These are phyloP conservation scores for Hippolais icterina DNA, from an alignment of 2,113 vertebrate genomes.

Conservation along the genomic window DNA sequence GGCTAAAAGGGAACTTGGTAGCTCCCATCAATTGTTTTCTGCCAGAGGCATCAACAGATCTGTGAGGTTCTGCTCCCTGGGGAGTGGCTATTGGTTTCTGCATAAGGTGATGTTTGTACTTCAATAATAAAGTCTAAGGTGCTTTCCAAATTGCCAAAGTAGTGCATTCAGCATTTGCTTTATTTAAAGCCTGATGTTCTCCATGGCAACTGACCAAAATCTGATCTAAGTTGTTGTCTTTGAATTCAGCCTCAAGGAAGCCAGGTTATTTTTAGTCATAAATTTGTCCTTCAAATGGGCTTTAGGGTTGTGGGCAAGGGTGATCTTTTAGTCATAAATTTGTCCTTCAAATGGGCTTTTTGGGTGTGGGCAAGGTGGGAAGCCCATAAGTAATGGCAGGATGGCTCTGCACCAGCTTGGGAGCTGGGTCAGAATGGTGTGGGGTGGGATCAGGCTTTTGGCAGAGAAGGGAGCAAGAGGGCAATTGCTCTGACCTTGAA, in stretches of 20 bases:
- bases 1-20: not conserved
- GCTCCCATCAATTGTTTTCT: not conserved
- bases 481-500: not conserved
- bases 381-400: not conserved
- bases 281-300: not conserved
- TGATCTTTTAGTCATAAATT: not conserved
- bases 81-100: not conserved
- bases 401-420: not conserved
- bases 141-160: not conserved
- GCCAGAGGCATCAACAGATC: slow-evolving; percentile 5
- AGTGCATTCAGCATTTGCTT: fast-evolving
- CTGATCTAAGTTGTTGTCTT: not conserved
- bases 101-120: not conserved
- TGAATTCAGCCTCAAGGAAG: not conserved
- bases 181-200: slow-evolving; percentile 16
- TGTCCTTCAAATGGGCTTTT: not conserved
- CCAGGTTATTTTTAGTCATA: not conserved
- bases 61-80: not conserved
- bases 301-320: not conserved
- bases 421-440: not conserved
- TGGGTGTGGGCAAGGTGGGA: not conserved
- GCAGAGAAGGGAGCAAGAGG: not conserved
- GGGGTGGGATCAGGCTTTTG: not conserved
- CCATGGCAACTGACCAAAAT: slow-evolving; percentile 35
- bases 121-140: not conserved